phyloP scores from a whole-genome alignment of 2,888 invertebrate species.

The Trichogramma dendrolimi region DNA sequence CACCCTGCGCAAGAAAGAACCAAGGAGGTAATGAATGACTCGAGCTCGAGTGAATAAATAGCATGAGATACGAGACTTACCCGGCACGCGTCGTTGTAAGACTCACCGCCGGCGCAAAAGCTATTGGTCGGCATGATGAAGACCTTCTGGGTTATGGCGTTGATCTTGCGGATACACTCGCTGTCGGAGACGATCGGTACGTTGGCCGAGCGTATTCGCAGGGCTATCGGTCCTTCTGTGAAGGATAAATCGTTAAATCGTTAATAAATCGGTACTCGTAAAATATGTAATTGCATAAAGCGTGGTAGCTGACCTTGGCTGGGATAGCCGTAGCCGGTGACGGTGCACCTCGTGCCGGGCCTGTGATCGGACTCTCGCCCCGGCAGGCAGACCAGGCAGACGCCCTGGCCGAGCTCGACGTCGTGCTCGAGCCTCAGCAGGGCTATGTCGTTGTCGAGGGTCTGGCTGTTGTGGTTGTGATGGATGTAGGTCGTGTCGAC shows the following conservation, averaged over 20 bases:
- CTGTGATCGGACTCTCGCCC: slow-evolving; percentile 84
- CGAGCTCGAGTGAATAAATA: not conserved
- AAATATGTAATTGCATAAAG: too few species aligned
- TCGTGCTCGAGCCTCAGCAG: slow-evolving; percentile 83
- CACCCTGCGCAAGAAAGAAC: slow-evolving; percentile 61
- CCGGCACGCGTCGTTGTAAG: slow-evolving; percentile 90
- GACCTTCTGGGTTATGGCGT: slow-evolving; percentile 91
- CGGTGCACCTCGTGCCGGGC: slow-evolving; percentile 86
- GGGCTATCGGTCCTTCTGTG: slow-evolving; percentile 82
- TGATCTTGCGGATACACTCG: slow-evolving; percentile 87
- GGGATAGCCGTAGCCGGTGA: slow-evolving; percentile 93
- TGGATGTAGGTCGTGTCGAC: slow-evolving; percentile 93
- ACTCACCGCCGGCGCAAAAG: slow-evolving; percentile 91
- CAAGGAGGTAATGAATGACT: not conserved
- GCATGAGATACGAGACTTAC: slow-evolving; percentile 49
- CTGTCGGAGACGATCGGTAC: slow-evolving; percentile 89
- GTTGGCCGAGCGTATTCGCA: slow-evolving; percentile 84
- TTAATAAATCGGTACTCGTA: too few species aligned
- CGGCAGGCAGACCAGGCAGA: slow-evolving; percentile 81
- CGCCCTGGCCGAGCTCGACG: slow-evolving; percentile 81
- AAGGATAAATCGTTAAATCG: not conserved
- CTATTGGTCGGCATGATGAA: slow-evolving; percentile 90
- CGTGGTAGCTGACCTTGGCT: slow-evolving; percentile 69
- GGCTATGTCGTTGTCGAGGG: slow-evolving; percentile 90
- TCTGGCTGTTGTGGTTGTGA: slow-evolving; percentile 93